These are phyloP conservation scores for Nibea coibor DNA, from an alignment of 2,113 vertebrate genomes.

Conservation along the genomic window DNA sequence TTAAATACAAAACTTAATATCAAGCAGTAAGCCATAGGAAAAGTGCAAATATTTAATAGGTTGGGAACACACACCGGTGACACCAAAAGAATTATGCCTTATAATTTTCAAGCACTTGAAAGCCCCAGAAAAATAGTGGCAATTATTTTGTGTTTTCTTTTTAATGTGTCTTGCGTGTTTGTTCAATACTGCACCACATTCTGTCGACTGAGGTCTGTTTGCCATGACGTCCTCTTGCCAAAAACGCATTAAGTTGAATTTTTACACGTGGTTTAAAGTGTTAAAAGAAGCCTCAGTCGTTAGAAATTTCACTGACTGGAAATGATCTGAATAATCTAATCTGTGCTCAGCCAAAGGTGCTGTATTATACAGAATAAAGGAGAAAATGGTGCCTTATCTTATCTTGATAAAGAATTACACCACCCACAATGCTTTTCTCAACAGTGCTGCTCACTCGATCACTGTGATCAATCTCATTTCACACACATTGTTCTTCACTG, in stretches of 20 bases:
- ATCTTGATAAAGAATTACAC: not conserved
- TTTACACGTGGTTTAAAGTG: not conserved
- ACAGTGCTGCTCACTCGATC: not conserved
- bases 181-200: not conserved
- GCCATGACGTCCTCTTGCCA: not conserved
- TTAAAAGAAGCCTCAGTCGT: not conserved
- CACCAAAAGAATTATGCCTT: no score
- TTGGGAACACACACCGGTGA: no score
- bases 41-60: no score
- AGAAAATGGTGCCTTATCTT: not conserved
- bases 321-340: no score
- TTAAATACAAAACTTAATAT: no score
- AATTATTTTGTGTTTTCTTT: not conserved
- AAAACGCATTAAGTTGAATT: not conserved
- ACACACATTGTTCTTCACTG: not conserved
- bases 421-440: constrained; percentile 40
- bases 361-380: not conserved
- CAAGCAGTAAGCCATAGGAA: no score
- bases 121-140: not conserved
- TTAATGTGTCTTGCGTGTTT: not conserved
- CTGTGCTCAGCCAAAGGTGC: no score
- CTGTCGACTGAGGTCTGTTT: not conserved
- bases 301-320: not conserved
- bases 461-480: not conserved
- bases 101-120: not conserved